Evolutionary conservation across 1,140 invertebrate species (phyloP), one percentile per base, ranked within the genome.

Genomic region (Heliconius hermathena): DNA sequence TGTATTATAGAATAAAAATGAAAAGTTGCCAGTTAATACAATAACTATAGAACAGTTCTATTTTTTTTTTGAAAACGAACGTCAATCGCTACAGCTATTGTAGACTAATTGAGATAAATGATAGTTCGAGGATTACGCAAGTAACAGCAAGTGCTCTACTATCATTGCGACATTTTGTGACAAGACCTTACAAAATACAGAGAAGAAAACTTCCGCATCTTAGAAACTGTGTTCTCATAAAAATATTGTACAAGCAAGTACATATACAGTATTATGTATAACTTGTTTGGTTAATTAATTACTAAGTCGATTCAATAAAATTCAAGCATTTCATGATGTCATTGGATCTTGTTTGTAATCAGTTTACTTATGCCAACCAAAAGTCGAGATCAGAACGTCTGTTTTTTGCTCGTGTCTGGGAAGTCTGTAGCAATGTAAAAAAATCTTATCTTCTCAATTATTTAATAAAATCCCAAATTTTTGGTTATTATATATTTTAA

Each of bases 181-280:
- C 77, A 82, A 82, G 73, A 76, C 22, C 80, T 81, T 78, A 76
- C 73, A 79, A 73, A 78, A 54, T 74, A 74, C 49, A 76, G 16
- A 29, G 60, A 54, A 78, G 71, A 77, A 74, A 78, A 74, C 74
- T 78, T 78, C 81, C 71, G 74, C 74, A 76, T 73, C 70, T 54
- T 71, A 41, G 71, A 73, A n/a, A 76, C 60, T 26, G 60, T 22
- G n/a, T 29, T 29, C 22, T 26, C 22, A 66, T 54, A 18, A 82
- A 79, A 71, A 79, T 38, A 36, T 60, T 74, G 46, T 72, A 46
- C 49, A 20, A 52, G 6, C 38, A 73, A 26, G 20, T 49, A 52
- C 29, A 52, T 20, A n/a, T 26, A 29, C 41, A 76, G 36, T 71
- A 71, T 85, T 89, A 93, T 90, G 93, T 93, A 92, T 93, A 94